These are phyloP conservation scores for Macquaria ambigua DNA, from an alignment of 2,113 vertebrate genomes.

Conservation along the genomic window DNA sequence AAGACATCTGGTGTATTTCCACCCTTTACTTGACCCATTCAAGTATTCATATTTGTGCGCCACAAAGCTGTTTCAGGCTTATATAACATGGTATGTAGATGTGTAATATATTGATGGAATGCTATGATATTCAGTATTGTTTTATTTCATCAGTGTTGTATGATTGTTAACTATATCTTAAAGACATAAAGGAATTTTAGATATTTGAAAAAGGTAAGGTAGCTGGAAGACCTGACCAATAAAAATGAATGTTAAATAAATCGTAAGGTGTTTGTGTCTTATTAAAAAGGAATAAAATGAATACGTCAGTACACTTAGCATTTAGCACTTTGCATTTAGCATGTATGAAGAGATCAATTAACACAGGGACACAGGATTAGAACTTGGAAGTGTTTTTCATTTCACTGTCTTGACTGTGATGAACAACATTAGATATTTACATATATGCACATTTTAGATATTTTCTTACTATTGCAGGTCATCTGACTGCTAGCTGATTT, in stretches of 20 bases:
- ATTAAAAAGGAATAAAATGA: not conserved
- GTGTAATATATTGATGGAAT: slow-evolving; percentile 66
- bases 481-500: too few relatives aligned
- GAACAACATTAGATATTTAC: not conserved
- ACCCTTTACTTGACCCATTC: not conserved
- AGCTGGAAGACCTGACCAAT: slow-evolving; percentile 86
- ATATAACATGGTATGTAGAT: slow-evolving; percentile 52
- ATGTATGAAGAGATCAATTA: not conserved
- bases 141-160: slow-evolving; percentile 62
- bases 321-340: not conserved
- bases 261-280: slow-evolving; percentile 66
- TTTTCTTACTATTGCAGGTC: not conserved
- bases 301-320: not conserved
- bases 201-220: slow-evolving; percentile 82
- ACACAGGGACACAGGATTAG: not conserved
- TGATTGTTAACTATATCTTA: slow-evolving; percentile 59
- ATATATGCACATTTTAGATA: not conserved
- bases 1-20: not conserved
- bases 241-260: slow-evolving; percentile 77
- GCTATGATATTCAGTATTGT: slow-evolving; percentile 51
- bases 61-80: not conserved
- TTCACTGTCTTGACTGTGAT: not conserved
- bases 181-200: slow-evolving; percentile 70
- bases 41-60: slow-evolving; percentile 26
- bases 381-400: not conserved